Conservation (phyloP, 2,888 invertebrate species). For the Pecten maximus region DNA sequence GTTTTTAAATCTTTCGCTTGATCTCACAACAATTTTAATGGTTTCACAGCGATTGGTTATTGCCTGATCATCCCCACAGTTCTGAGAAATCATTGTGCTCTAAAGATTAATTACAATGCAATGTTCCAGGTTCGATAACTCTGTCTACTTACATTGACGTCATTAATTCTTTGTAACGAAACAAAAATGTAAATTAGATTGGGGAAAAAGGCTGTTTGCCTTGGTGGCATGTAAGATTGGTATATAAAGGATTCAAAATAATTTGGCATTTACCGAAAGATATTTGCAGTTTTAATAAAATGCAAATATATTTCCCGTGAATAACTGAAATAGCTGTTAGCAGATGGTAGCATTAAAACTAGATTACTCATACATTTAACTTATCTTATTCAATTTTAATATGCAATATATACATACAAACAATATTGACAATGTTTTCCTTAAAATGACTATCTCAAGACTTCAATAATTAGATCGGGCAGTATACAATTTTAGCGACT, state of each 20-base stretch:
- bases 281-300: no score
- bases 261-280: neutral
- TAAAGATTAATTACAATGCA: neutral
- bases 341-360: no score
- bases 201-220: neutral
- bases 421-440: no score
- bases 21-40: neutral
- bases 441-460: no score
- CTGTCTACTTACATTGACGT: neutral
- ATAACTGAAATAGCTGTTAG: no score
- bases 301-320: no score
- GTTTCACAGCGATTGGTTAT: neutral
- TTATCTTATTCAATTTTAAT: no score
- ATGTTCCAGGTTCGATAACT: neutral
- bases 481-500: neutral
- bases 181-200: neutral
- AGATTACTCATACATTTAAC: no score
- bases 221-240: neutral
- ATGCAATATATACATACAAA: no score
- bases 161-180: neutral
- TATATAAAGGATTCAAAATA: neutral
- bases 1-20: neutral
- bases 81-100: neutral
- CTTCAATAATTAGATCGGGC: neutral
- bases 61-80: neutral